Evolutionary conservation across 2,113 vertebrate genomes (phyloP), one percentile per base, ranked within the genome.

Genomic region (Cyprinodon variegatus): DNA sequence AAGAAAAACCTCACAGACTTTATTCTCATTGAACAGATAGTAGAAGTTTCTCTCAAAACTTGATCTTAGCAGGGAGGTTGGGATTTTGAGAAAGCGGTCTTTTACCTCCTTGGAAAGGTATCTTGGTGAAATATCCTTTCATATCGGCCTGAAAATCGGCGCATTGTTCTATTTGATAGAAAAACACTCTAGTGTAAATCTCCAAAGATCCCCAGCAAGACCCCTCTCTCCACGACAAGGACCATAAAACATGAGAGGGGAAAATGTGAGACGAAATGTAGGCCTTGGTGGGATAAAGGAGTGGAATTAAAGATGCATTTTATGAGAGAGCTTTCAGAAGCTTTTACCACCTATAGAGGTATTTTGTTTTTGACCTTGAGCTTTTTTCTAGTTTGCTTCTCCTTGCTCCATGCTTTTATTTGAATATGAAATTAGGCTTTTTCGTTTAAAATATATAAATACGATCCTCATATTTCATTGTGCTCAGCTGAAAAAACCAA

Each of bases 151-250:
- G 66, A 85, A 90, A 79, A 93, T 93, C 90, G 91, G 81, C 82
- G 78, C 75, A 37, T 72, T 84, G 83, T 89, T 89, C 83, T 79
- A 67, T 85, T 69, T 87, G 86, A 88, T 89, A 81, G 87, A 78
- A 82, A 84, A 87, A 89, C 88, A 79, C 83, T 70, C 78, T 83
- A 85, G 83, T 86, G 88, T 92, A 93, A 92, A 93, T 93, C 92
- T 90, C 86, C 76, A 72, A 83, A 89, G 88, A 92, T 91, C 90
- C 86, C 84, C 83, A 89, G 90, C 90, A 89, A 90, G 87, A 91
- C 88, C 84, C 87, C 70, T 82, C 83, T 88, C 87, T 70, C 78
- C 60, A 65, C 86, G 89, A 93, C 89, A 92, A 90, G 91, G 89
- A 79, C 83, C 90, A 90, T 93, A 90, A 93, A 93, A 90, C 87